Percentiles rank a stretch among this genome's conserved stretches.
phyloP scores from a whole-genome alignment of 1,140 invertebrate species.

The Colletes gigas region DNA sequence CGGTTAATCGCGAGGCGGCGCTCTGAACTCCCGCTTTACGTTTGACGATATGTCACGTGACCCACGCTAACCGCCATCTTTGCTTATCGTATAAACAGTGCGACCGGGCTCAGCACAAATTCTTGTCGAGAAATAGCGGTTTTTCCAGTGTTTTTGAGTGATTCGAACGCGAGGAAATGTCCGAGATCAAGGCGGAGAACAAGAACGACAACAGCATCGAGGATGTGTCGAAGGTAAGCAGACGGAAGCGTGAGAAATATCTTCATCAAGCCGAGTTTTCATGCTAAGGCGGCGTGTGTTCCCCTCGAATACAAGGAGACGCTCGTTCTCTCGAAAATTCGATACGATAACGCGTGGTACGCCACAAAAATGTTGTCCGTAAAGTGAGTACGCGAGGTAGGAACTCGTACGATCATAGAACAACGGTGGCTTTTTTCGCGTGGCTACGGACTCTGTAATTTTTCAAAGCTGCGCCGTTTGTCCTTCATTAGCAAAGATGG shows the following conservation, averaged over 20 bases:
- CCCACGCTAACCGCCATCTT: constrained; percentile 83
- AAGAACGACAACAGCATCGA: constrained; percentile 82
- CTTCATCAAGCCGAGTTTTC: constrained; percentile 79
- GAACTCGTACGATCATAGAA: not conserved
- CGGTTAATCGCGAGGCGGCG: constrained; percentile 55
- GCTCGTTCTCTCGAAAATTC: constrained; percentile 60
- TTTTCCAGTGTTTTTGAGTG: constrained; percentile 78
- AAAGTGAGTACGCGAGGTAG: constrained; percentile 15
- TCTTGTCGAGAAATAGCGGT: constrained; percentile 71
- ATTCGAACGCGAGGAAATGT: constrained; percentile 76
- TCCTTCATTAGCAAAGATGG: constrained; percentile 78
- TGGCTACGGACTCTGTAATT: constrained; percentile 50
- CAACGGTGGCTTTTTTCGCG: constrained; percentile 43
- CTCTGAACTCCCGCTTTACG: constrained; percentile 70
- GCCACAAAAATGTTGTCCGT: not conserved
- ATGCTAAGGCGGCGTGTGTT: constrained; percentile 73
- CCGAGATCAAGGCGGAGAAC: constrained; percentile 80
- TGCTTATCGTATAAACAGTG: constrained; percentile 81
- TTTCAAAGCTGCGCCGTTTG: constrained; percentile 73
- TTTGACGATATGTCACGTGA: constrained; percentile 80
- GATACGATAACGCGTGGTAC: constrained; percentile 2
- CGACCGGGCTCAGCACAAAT: constrained; percentile 75
- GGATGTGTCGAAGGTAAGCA: constrained; percentile 77
- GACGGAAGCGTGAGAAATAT: constrained; percentile 57
- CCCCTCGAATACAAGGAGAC: constrained; percentile 63